Conservation (phyloP, 2,888 invertebrate genomes). For the Noctuana brunneofusca region DNA sequence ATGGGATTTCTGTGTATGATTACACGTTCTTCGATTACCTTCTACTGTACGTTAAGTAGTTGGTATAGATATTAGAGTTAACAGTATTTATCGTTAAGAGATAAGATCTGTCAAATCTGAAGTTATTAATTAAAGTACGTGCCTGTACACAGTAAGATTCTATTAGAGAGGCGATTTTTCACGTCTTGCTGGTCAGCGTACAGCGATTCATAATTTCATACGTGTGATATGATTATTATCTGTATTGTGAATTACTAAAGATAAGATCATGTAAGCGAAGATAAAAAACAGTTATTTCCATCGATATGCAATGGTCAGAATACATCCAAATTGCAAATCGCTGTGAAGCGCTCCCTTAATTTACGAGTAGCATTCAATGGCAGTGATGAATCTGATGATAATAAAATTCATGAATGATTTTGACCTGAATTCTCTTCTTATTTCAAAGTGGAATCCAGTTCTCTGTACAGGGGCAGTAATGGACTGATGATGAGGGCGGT, state of each 20-base stretch:
- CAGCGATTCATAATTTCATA: constrained; percentile 33
- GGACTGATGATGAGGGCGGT: too few relatives aligned
- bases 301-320: neutral
- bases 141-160: constrained; percentile 27
- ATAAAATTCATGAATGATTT: neutral
- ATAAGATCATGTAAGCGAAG: constrained; percentile 20
- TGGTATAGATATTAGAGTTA: neutral
- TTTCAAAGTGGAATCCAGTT: too few relatives aligned
- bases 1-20: too few relatives aligned
- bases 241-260: constrained; percentile 36
- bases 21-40: neutral
- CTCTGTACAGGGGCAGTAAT: too few relatives aligned
- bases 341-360: neutral
- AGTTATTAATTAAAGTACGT: constrained; percentile 20
- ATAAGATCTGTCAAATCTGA: constrained; percentile 27
- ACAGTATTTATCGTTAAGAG: constrained; percentile 3
- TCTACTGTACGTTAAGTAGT: neutral
- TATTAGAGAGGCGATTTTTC: constrained; percentile 45
- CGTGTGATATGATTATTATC: constrained; percentile 29
- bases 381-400: neutral
- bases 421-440: too few relatives aligned
- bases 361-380: neutral
- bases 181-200: constrained; percentile 47
- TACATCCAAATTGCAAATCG: too few relatives aligned
- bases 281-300: neutral